Evolutionary conservation across 2,888 invertebrate genomes (phyloP).

Genomic region (Ectobius pallidus): DNA sequence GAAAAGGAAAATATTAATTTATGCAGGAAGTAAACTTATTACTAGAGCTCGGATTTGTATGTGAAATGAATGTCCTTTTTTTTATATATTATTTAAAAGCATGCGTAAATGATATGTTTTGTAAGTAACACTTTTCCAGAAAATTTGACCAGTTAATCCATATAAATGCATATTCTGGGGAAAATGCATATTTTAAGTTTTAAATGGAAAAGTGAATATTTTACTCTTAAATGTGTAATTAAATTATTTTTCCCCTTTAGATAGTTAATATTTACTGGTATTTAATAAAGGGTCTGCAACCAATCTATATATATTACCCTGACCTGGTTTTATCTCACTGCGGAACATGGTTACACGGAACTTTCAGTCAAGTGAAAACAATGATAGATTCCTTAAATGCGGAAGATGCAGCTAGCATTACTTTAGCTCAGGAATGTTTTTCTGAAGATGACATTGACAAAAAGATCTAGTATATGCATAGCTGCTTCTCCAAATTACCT

Average conservation of each 20-base stretch:
- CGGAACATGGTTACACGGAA: not conserved
- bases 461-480: slow-evolving; percentile 6
- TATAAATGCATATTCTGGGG: too few species aligned
- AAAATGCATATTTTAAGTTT: too few species aligned
- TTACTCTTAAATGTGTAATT: too few species aligned
- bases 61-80: too few species aligned
- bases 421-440: not conserved
- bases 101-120: too few species aligned
- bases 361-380: not conserved
- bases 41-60: too few species aligned
- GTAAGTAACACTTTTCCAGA: not conserved
- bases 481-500: not conserved
- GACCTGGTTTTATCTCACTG: too few species aligned
- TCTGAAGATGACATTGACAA: slow-evolving; percentile 5
- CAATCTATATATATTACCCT: not conserved
- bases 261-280: not conserved
- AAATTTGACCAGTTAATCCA: not conserved
- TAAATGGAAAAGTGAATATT: too few species aligned
- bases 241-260: too few species aligned
- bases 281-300: not conserved
- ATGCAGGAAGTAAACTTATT: too few species aligned
- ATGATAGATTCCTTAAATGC: not conserved
- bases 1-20: too few species aligned
- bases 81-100: not conserved
- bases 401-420: slow-evolving; percentile 11